phyloP scores from a whole-genome alignment of 2,888 invertebrate species.

The Trissonchulus sp. region DNA sequence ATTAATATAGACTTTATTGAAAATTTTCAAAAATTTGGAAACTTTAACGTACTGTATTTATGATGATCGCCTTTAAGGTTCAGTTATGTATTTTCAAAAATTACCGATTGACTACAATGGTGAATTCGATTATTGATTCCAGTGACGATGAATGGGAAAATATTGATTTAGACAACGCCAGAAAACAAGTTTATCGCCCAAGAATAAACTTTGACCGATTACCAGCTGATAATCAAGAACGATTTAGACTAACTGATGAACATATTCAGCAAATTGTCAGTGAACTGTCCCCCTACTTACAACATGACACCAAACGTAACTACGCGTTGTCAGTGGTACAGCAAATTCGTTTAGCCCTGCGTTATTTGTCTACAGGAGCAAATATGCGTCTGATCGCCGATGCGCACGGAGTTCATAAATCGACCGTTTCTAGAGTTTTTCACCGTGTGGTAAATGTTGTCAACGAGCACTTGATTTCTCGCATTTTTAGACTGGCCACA shows the following conservation, averaged over 20 bases:
- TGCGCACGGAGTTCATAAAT: conserved; percentile 20
- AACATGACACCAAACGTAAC: conserved; percentile 13
- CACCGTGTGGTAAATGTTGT: conserved; percentile 20
- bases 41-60: too few relatives aligned
- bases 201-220: conserved; percentile 24
- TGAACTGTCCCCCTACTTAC: background rate
- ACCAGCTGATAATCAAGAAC: background rate
- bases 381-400: conserved; percentile 5
- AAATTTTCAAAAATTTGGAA: too few relatives aligned
- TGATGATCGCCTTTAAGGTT: too few relatives aligned
- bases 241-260: conserved; percentile 23
- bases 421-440: conserved; percentile 17
- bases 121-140: background rate
- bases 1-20: too few relatives aligned
- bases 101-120: too few relatives aligned
- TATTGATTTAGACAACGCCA: background rate
- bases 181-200: conserved; percentile 13
- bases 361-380: conserved; percentile 15
- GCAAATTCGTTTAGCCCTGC: conserved; percentile 15
- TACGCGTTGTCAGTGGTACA: conserved; percentile 6
- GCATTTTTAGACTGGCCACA: conserved; percentile 21
- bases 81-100: too few relatives aligned
- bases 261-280: conserved; percentile 9
- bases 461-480: background rate
- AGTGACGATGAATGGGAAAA: background rate